These are phyloP conservation scores for Chiloscyllium plagiosum DNA, from an alignment of 2,113 vertebrate genomes.

Conservation along the genomic window DNA sequence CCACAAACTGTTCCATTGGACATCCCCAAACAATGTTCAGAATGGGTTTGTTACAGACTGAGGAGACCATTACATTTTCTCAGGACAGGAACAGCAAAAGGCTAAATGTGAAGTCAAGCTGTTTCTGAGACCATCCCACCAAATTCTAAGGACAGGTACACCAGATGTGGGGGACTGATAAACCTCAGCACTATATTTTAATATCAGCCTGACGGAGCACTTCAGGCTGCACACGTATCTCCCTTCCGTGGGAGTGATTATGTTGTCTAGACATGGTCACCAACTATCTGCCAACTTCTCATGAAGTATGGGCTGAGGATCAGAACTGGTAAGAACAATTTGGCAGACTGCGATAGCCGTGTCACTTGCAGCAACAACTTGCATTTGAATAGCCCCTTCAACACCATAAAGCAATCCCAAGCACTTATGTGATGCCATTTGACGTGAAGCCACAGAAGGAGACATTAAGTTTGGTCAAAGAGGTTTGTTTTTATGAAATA, in stretches of 20 bases:
- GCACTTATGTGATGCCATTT: not conserved
- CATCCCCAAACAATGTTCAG: not conserved
- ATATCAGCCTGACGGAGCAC: not conserved
- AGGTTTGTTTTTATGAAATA: no score
- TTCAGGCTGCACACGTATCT: not conserved
- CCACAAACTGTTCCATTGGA: not conserved
- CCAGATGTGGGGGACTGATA: not conserved
- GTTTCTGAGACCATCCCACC: not conserved
- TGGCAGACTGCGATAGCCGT: not conserved
- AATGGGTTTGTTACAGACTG: not conserved
- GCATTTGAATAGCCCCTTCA: not conserved
- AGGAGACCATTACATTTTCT: not conserved
- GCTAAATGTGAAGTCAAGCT: no score
- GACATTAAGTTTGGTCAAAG: not conserved
- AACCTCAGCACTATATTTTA: not conserved
- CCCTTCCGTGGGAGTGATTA: not conserved
- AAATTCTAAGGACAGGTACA: not conserved
- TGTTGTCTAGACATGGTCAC: not conserved
- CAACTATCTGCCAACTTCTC: not conserved
- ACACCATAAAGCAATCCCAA: not conserved
- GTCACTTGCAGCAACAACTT: not conserved
- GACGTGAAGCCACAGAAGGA: no score
- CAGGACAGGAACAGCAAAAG: not conserved
- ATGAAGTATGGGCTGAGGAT: not conserved
- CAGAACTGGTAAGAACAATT: not conserved